These are phyloP conservation scores for Asbolus verrucosus DNA, from an alignment of 1,140 invertebrate genomes.

Conservation along the genomic window DNA sequence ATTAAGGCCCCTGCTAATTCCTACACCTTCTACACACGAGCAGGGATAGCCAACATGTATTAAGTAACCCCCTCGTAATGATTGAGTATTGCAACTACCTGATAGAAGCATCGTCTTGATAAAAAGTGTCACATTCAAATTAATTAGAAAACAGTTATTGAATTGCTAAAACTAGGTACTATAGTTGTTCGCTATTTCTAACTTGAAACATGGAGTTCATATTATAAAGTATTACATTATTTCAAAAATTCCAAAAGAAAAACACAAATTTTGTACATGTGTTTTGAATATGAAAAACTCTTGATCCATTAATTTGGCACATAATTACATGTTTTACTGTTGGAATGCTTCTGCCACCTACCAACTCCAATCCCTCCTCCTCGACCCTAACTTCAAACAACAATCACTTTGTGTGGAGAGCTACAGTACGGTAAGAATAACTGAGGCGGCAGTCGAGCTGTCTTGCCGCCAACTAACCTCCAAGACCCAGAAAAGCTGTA, in stretches of 20 bases:
- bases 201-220: constrained; percentile 32
- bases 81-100: constrained; percentile 49
- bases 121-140: constrained; percentile 36
- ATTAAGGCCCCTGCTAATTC: constrained; percentile 61
- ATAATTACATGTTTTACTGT: constrained; percentile 33
- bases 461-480: no score
- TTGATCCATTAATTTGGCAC: constrained; percentile 55
- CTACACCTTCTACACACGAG: constrained; percentile 50
- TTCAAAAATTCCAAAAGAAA: constrained; percentile 14
- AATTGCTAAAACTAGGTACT: constrained; percentile 27
- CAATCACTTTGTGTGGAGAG: no score
- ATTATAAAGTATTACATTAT: constrained; percentile 36
- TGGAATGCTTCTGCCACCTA: no score
- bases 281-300: constrained; percentile 40
- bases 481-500: no score
- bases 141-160: constrained; percentile 34
- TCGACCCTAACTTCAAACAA: no score
- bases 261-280: constrained; percentile 48
- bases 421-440: no score
- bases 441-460: no score
- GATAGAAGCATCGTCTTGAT: constrained; percentile 39
- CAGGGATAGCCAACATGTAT: constrained; percentile 47
- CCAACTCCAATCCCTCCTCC: background rate
- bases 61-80: constrained; percentile 47
- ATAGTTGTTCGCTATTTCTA: constrained; percentile 11